Evolutionary conservation across 2,113 vertebrate species (phyloP), one percentile per base, ranked within the genome.

Genomic region (Furnarius figulus): DNA sequence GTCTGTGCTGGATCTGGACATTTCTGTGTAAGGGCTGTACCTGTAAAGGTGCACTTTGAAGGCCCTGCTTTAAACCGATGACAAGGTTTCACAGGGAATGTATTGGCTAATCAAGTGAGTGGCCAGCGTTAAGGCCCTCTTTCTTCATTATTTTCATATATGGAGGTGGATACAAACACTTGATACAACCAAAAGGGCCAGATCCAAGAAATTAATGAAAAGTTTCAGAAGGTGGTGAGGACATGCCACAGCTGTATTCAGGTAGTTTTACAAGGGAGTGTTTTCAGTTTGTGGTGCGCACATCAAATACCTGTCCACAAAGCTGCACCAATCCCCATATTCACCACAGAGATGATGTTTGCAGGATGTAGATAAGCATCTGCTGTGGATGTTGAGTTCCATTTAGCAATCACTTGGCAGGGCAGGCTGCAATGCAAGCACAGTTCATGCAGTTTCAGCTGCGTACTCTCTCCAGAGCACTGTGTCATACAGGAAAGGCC

Each of bases 401-500:
- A 59, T 81, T 96, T 94, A 89, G 96, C 89, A 96, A 95, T 87
- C 73, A 5, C 27, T 95, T 82, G 40, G 65, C 86, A 89, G 40
- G 44, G 37, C 21, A 74, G 53, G 72, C 66, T 94, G 74, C 66
- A 91, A 68, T 70, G 79, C 78, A 81, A 94, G 58, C n/a, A 91
- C 79, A 66, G 67, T 73, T 92, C 63, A 73, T 59, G 87, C 63
- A 65, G 16, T 92, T 87, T 88, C 80, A 92, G 78, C 90, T 90
- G 74, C 50, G 24, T 68, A 44, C 42, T 74, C 75, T 62, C 91
- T 86, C 70, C 37, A 30, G 85, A 50, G 95, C 76, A 85, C 96
- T 97, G 95, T 93, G 93, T 89, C 91, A 97, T 81, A 85, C 55
- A 90, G 91, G 72, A 93, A 85, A 72, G 81, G 62, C 25, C 53